phyloP scores from a whole-genome alignment of 2,797 vertebrate genomes.

The Pantherophis alleghaniensis region DNA sequence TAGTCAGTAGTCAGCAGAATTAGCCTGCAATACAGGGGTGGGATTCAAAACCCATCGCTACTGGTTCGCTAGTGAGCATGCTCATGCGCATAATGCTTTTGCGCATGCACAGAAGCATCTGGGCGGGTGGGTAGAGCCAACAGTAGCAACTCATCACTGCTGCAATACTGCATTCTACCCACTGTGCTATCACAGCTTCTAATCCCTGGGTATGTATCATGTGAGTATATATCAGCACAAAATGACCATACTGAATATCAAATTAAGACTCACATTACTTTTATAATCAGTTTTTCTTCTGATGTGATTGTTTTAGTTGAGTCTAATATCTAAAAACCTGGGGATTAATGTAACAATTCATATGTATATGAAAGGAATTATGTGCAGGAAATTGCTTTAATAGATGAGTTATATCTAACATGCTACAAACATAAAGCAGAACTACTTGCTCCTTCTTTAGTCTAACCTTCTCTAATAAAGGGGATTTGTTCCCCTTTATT shows the following conservation, averaged over 20 bases:
- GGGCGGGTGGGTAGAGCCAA: too few species aligned
- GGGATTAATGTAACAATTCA: not conserved
- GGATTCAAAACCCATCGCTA: too few species aligned
- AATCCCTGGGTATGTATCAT: too few species aligned
- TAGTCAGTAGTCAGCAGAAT: too few species aligned
- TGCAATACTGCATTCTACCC: too few species aligned
- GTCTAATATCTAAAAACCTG: not conserved
- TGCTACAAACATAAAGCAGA: not conserved
- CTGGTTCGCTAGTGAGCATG: too few species aligned
- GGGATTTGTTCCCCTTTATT: not conserved
- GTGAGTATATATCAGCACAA: not conserved
- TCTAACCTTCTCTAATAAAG: not conserved
- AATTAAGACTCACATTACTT: not conserved
- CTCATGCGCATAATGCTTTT: too few species aligned
- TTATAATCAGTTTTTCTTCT: not conserved
- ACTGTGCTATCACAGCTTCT: too few species aligned
- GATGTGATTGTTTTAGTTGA: not conserved
- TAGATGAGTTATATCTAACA: not conserved
- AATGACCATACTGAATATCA: not conserved
- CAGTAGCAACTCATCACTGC: too few species aligned
- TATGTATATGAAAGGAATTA: not conserved
- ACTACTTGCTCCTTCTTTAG: not conserved
- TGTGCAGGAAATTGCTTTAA: not conserved
- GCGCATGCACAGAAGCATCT: too few species aligned
- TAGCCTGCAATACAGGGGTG: too few species aligned